Base-by-base conservation (phyloP, 1,140 invertebrate species). In the Ceratitis capitata region DNA sequence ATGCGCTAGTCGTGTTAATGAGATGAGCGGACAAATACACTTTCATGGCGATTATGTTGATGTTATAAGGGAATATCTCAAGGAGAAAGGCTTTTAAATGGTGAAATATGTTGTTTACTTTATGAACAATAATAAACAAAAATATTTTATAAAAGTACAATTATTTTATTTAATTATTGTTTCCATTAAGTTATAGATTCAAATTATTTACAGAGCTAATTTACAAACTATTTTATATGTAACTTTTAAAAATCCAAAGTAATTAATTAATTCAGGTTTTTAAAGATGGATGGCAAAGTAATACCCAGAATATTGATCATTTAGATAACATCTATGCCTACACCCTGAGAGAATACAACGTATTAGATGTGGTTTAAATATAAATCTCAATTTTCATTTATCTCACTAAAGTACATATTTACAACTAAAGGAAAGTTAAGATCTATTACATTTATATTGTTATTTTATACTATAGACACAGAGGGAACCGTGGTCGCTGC, bases 41-140 rank as follows among this genome's bases (percentile, higher is more conserved):
- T 93, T 97, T 82, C 95, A 95, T 91, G 97, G 96, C 29, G 96
- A 97, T 89, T 94, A 94, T 92, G 94, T 96, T 5, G 93, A 94
- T 83, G 89, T 94, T 86, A 88, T 97, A 32, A 94, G 94, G 88
- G 89, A 95, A 61, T 98, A 96, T 94, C 92, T 98, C 26, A 89
- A 94, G 86, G 90, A 93, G 6, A 96, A 96, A 93, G 97, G 97
- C 85, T 97, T 97, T 92, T 98, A 86, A 74, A 29, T 12, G n/a
- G n/a, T 64, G 23, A 32, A 78, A 10, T 45, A 23, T 78, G 39
- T 23, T 74, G 9, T 7, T 9, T 58, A 51, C 10, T 32, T 35
- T 64, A 23, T 35, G 23, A 35, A 64, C 10, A 64, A 64, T 64
- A 58, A 29, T 23, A 14, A 29, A 29, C 29, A 14, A 29, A 32